Conservation (phyloP, 2,888 invertebrate genomes). For the Lamproptera curius region DNA sequence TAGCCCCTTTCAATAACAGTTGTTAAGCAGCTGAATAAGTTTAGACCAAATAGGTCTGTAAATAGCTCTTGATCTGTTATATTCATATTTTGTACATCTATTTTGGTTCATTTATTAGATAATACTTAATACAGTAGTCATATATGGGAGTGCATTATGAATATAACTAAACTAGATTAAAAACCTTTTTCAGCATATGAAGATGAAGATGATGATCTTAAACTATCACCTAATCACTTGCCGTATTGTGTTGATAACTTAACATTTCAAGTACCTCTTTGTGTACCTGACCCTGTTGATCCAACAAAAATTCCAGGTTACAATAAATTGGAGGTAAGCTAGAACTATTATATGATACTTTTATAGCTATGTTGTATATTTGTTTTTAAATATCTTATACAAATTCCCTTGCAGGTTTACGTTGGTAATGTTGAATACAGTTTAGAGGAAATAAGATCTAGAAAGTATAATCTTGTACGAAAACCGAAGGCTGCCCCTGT, state of each 20-base stretch:
- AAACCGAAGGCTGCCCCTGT: conserved; percentile 48
- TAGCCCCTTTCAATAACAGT: too few species aligned
- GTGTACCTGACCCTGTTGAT: conserved; percentile 80
- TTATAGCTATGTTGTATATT: conserved; percentile 1
- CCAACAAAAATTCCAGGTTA: conserved; percentile 82
- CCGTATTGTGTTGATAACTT: conserved; percentile 75
- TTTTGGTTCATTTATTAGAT: too few species aligned
- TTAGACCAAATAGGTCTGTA: not conserved
- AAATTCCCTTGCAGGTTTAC: conserved; percentile 55
- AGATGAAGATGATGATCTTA: conserved; percentile 72
- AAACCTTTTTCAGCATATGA: conserved; percentile 79
- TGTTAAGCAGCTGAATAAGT: not conserved
- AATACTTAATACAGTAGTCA: too few species aligned
- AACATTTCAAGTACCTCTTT: conserved; percentile 74
- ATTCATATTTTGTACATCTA: too few species aligned
- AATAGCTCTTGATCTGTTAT: too few species aligned
- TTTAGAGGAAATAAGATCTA: conserved; percentile 86
- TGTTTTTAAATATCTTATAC: too few species aligned
- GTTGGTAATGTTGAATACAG: conserved; percentile 82
- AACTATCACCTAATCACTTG: conserved; percentile 63
- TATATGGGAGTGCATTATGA: too few species aligned
- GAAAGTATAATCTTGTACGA: conserved; percentile 69
- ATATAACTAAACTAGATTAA: too few species aligned
- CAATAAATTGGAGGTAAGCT: conserved; percentile 80
- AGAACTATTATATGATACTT: not conserved